Evolutionary conservation across 2,888 invertebrate genomes (phyloP).

Genomic region (Drosophila mayaguana): DNA sequence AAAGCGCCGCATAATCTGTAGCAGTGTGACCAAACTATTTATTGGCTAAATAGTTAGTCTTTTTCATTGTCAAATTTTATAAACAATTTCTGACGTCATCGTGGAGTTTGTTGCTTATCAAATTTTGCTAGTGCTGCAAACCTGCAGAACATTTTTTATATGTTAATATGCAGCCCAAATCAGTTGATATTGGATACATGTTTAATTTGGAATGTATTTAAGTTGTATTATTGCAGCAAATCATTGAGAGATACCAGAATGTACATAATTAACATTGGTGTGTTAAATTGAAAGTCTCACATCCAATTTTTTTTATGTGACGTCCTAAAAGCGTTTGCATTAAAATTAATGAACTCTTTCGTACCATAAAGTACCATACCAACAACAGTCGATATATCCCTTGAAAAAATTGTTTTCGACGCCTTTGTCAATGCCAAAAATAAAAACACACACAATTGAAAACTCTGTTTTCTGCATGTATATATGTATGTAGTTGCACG

Average conservation of each 20-base stretch:
- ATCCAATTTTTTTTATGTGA: too few species aligned
- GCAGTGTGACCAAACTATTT: slow-evolving; percentile 31
- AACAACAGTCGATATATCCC: too few species aligned
- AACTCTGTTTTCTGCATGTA: neutral
- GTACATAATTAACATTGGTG: too few species aligned
- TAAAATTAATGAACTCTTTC: neutral
- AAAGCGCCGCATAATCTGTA: neutral
- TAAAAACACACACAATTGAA: neutral
- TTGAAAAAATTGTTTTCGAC: too few species aligned
- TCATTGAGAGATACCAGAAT: too few species aligned
- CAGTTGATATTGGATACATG: neutral
- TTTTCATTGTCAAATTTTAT: neutral
- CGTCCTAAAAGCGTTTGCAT: too few species aligned
- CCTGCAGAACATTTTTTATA: neutral
- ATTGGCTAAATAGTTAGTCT: neutral
- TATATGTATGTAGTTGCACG: neutral
- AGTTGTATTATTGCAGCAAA: neutral
- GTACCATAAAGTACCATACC: too few species aligned
- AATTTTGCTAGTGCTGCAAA: neutral
- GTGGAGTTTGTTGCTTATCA: neutral
- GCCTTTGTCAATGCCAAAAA: neutral
- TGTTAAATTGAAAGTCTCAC: too few species aligned
- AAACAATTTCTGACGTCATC: slow-evolving; percentile 21
- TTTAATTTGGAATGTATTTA: neutral
- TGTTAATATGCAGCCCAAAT: neutral